phyloP scores from a whole-genome alignment of 1,140 invertebrate genomes.

The Lysiphlebus fabarum region DNA sequence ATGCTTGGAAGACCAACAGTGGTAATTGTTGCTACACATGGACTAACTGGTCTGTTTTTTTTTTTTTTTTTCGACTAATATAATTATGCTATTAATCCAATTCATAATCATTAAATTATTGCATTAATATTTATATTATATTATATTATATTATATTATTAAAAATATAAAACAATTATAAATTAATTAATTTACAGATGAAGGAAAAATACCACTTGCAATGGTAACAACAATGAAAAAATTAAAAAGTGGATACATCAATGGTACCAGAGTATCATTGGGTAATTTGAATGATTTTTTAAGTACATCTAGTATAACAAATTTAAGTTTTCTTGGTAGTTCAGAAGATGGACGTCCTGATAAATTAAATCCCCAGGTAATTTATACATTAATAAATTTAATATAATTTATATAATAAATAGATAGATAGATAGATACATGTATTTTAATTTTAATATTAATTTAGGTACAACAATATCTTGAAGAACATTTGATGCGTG shows the following conservation, averaged over 20 bases:
- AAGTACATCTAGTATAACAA: slow-evolving; percentile 93
- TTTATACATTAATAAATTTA: no score
- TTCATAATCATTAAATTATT: not conserved
- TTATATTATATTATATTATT: slow-evolving; percentile 28
- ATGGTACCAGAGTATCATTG: slow-evolving; percentile 91
- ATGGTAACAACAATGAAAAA: slow-evolving; percentile 98
- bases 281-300: slow-evolving; percentile 89
- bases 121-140: slow-evolving; percentile 9
- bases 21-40: slow-evolving; percentile 73
- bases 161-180: no score
- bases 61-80: not conserved
- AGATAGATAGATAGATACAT: no score
- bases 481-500: slow-evolving; percentile 80
- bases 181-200: slow-evolving; percentile 77
- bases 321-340: slow-evolving; percentile 89
- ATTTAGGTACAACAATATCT: slow-evolving; percentile 79
- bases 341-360: slow-evolving; percentile 88
- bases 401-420: slow-evolving; percentile 4
- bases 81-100: not conserved
- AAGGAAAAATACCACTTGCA: slow-evolving; percentile 85
- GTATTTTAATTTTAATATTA: slow-evolving; percentile 2
- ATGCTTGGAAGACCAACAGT: slow-evolving; percentile 86
- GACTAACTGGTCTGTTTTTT: no score
- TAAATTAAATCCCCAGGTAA: slow-evolving; percentile 54
- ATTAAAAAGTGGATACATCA: slow-evolving; percentile 96